Base-by-base conservation (phyloP, 2,888 invertebrate genomes). In the Rambutsinella grinnellia region DNA sequence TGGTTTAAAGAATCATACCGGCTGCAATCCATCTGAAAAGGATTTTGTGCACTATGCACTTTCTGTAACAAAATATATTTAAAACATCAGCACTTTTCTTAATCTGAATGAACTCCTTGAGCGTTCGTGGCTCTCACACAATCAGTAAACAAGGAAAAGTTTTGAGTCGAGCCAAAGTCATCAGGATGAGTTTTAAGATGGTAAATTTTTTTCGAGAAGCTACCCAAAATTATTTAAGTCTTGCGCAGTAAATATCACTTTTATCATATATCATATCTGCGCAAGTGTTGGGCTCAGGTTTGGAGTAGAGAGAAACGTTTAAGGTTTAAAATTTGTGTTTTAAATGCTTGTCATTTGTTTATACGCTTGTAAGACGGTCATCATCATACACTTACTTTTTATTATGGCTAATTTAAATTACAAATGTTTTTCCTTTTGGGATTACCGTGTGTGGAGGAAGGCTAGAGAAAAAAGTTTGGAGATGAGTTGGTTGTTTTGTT, bases 331-430 rank as follows among this genome's bases (percentile, higher is more conserved):
- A 13, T 36, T 36, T 8, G 36, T 13, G 27, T 62, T 62, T 62
- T 51, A 49, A n/a, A 49, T 51, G 51, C 13, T 17, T 68, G 68
- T 60, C 67, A 58, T 67, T 68, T 68, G 68, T 68, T 60, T 66
- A 46, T 56, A 27, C 65, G 28, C 24, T 44, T 68, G 68, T 51
- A 36, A 36, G 36, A 36, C 13, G 6, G 13, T 36, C 36, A 36
- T 36, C 36, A 23, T 19, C 44, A 47, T 60, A 36, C 24, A 60
- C 28, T 47, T 36, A 36, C 23, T 51, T 56, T 51, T 24, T 53
- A 60, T 68, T 60, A 27, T 51, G 28, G 68, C 68, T 60, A 68
- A 68, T 68, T 68, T 68, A 68, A 68, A 60, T 68, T 68, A 60
- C 68, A 68, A 67, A 67, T 49, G 27, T 56, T 68, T 57, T 60